A percentile compares a stretch with the other conserved stretches of the same genome.
These are phyloP conservation scores for Platanista minor DNA, from an alignment of 2,113 vertebrate genomes.

Conservation along the genomic window DNA sequence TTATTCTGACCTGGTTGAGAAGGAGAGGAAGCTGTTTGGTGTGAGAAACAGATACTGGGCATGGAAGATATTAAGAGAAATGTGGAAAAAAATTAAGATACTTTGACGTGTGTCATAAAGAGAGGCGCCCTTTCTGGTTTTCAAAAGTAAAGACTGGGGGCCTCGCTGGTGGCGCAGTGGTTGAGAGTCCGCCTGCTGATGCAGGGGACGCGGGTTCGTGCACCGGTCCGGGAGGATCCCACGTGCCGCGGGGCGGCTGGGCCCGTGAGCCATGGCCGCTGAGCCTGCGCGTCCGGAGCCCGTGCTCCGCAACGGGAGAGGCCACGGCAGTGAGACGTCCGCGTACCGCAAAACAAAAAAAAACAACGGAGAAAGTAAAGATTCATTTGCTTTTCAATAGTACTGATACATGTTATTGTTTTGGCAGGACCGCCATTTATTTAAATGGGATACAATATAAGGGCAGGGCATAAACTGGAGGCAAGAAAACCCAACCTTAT, in stretches of 20 bases:
- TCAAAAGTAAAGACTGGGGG: constrained; percentile 35
- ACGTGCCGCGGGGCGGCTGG: no score
- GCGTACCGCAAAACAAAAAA: no score
- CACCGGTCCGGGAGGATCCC: no score
- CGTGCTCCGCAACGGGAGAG: no score
- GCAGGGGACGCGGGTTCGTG: no score
- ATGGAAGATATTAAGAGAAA: neutral
- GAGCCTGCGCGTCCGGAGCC: no score
- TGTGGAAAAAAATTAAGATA: neutral
- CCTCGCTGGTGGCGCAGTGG: no score
- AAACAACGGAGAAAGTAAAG: no score
- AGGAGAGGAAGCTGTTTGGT: neutral
- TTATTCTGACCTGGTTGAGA: no score
- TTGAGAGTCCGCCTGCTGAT: no score
- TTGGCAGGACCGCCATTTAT: neutral
- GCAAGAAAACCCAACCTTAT: neutral
- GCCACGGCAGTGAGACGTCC: no score
- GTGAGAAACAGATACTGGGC: neutral
- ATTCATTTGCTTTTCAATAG: neutral
- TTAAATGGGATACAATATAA: neutral
- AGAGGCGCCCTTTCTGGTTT: neutral
- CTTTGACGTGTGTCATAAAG: neutral
- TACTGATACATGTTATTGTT: neutral
- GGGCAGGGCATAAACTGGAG: neutral
- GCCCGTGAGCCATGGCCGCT: no score